These are phyloP conservation scores for Sphyrna mokarran DNA, from an alignment of 2,113 vertebrate genomes.

Conservation along the genomic window DNA sequence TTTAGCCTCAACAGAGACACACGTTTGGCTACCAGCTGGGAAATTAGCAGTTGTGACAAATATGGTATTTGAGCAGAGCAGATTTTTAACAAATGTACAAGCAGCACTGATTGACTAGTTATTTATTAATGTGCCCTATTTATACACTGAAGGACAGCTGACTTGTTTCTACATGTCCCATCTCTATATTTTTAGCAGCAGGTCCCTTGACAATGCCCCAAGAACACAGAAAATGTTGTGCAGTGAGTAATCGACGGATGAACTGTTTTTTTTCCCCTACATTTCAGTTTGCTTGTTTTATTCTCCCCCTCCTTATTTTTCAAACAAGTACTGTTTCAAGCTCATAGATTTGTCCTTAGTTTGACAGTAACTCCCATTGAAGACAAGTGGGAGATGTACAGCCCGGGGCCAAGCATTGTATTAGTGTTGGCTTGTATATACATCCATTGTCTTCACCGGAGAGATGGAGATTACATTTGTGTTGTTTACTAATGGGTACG, in stretches of 20 bases:
- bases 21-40: background rate
- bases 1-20: background rate
- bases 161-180: background rate
- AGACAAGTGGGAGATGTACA: constrained; percentile 28
- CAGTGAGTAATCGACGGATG: constrained; percentile 10
- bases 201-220: constrained; percentile 31
- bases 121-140: constrained; percentile 17
- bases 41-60: constrained; percentile 1
- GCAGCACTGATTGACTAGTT: constrained; percentile 27
- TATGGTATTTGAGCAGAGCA: background rate
- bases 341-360: constrained; percentile 12
- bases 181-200: constrained; percentile 28
- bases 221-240: constrained; percentile 12
- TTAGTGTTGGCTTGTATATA: constrained; percentile 3
- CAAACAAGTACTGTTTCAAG: constrained; percentile 19
- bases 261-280: background rate
- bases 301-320: constrained; percentile 26
- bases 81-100: constrained; percentile 10
- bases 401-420: constrained; percentile 31
- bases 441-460: constrained; percentile 27
- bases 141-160: constrained; percentile 37
- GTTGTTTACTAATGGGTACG: background rate
- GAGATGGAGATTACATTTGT: constrained; percentile 18
- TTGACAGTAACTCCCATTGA: constrained; percentile 11
- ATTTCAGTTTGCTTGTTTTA: background rate